phyloP scores from a whole-genome alignment of 2,797 vertebrate species.

The Phataginus tricuspis region DNA sequence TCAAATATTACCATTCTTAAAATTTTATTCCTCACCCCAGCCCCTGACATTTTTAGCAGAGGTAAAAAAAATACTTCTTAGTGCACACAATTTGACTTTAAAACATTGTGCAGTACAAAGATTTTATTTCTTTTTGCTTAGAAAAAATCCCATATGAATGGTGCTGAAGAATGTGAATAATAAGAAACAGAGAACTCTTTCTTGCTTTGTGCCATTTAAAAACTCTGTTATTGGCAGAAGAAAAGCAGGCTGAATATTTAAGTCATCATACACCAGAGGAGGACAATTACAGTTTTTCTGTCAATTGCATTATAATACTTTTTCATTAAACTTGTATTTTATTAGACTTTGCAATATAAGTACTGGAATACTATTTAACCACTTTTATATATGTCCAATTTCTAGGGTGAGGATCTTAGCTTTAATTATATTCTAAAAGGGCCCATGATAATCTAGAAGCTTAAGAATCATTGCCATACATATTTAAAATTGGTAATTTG shows the following conservation, averaged over 20 bases:
- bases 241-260: conserved; percentile 44
- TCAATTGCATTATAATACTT: conserved; percentile 65
- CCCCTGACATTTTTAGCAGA: neutral
- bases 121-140: conserved; percentile 49
- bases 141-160: neutral
- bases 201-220: conserved; percentile 43
- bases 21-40: neutral
- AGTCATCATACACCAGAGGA: conserved; percentile 45
- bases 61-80: neutral
- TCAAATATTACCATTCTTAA: neutral
- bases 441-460: neutral
- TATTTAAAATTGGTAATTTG: conserved; percentile 24
- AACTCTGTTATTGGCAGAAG: conserved; percentile 63
- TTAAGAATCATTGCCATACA: neutral
- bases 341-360: conserved; percentile 19
- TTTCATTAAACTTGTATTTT: conserved; percentile 74
- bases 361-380: neutral
- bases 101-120: neutral
- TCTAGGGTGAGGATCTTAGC: neutral
- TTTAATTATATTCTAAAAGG: neutral
- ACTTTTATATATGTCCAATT: neutral
- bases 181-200: conserved; percentile 1
- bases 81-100: neutral
- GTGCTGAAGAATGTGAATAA: neutral
- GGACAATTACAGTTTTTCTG: conserved; percentile 54